A percentile compares a stretch with the other conserved stretches of the same genome.
These are phyloP conservation scores for Drosophila quadrilineata DNA, from an alignment of 1,140 invertebrate genomes.

Conservation along the genomic window DNA sequence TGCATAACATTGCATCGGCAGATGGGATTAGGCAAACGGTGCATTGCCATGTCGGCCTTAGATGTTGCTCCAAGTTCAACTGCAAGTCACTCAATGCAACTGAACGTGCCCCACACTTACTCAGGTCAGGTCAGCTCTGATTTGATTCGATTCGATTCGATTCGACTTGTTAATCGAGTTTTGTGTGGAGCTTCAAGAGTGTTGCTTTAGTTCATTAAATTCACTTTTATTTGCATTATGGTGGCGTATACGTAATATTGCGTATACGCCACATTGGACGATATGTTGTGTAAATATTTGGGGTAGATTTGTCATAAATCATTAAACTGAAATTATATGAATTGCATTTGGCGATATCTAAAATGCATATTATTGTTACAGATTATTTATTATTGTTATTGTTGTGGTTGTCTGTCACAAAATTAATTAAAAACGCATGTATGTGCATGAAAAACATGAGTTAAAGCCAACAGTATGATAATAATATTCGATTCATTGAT, in stretches of 20 bases:
- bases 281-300: neutral
- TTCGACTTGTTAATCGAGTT: neutral
- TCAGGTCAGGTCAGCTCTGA: too few relatives aligned
- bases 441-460: too few relatives aligned
- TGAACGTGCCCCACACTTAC: neutral
- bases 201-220: slow-evolving; percentile 3
- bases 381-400: neutral
- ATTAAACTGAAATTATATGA: slow-evolving; percentile 12
- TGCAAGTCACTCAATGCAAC: slow-evolving; percentile 12
- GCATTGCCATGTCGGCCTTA: neutral
- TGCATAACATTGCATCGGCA: too few relatives aligned
- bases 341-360: neutral
- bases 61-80: too few relatives aligned
- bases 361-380: neutral
- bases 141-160: too few relatives aligned
- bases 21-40: neutral
- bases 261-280: slow-evolving; percentile 20
- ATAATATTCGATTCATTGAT: slow-evolving; percentile 28
- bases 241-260: slow-evolving; percentile 27
- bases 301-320: slow-evolving; percentile 1
- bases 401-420: neutral
- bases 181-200: neutral
- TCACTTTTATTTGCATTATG: neutral
- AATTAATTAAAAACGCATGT: neutral
- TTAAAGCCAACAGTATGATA: slow-evolving; percentile 12